Evolutionary conservation across 1,140 invertebrate species (phyloP).

Genomic region (Aphis craccivora): DNA sequence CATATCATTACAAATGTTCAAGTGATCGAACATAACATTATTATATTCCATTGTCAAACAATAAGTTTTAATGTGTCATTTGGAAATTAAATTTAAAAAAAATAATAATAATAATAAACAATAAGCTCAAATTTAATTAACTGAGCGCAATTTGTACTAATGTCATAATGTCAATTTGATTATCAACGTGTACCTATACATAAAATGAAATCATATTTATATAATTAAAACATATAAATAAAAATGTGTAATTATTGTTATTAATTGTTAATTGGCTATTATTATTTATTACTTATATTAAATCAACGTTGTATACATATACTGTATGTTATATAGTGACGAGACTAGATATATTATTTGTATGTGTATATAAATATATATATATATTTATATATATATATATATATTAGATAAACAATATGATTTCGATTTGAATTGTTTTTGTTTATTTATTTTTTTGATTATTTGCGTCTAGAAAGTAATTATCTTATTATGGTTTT

Average conservation of each 20-base stretch:
- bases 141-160: constrained; percentile 42
- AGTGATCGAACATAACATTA: background rate
- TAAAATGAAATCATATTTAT: constrained; percentile 30
- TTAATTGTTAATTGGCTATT: constrained; percentile 56
- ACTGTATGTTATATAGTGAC: constrained; percentile 34
- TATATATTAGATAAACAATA: constrained; percentile 39
- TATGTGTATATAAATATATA: background rate
- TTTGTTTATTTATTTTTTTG: constrained; percentile 2
- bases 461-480: background rate
- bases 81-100: constrained; percentile 30
- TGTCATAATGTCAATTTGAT: constrained; percentile 51
- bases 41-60: background rate
- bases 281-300: constrained; percentile 38
- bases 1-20: constrained; percentile 40
- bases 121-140: constrained; percentile 50
- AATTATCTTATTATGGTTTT: constrained; percentile 26
- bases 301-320: constrained; percentile 27
- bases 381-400: background rate
- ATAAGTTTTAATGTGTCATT: constrained; percentile 30
- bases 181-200: constrained; percentile 19
- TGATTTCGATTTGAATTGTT: constrained; percentile 39
- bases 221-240: constrained; percentile 48
- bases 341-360: constrained; percentile 7
- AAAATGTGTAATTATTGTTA: constrained; percentile 56
- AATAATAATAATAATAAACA: background rate